A percentile compares a stretch with the other conserved stretches of the same genome.
Conservation (phyloP, 92 coral and sea anemone species). For the Desmophyllum pertusum region DNA sequence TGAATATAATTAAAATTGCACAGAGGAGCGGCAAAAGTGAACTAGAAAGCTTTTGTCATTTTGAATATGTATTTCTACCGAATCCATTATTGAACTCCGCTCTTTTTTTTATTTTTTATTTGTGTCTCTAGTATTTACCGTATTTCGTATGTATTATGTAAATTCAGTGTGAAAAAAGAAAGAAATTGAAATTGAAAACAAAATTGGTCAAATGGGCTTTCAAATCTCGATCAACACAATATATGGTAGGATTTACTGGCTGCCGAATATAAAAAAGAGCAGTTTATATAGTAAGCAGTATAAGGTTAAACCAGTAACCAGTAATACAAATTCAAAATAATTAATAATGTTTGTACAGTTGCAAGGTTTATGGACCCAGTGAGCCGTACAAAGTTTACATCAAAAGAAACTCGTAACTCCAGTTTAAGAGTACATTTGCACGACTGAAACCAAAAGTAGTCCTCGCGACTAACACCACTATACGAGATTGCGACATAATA, state of each 20-base stretch:
- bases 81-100: not conserved
- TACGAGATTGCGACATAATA: not conserved
- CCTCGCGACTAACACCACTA: too few relatives aligned
- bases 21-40: not conserved
- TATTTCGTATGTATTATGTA: not conserved
- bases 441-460: too few relatives aligned
- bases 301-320: not conserved
- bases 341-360: not conserved
- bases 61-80: not conserved
- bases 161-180: not conserved
- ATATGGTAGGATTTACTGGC: not conserved
- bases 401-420: not conserved
- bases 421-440: too few relatives aligned
- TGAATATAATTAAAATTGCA: not conserved
- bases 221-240: not conserved
- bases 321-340: not conserved
- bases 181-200: not conserved
- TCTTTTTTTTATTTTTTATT: not conserved
- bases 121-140: not conserved
- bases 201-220: not conserved
- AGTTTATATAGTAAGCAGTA: not conserved
- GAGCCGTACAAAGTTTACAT: too few relatives aligned
- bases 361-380: not conserved
- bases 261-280: not conserved
- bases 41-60: not conserved